Conservation (phyloP, 30 jellyfish, hydroid and myxozoan genomes). For the Aurelia coerulea region DNA sequence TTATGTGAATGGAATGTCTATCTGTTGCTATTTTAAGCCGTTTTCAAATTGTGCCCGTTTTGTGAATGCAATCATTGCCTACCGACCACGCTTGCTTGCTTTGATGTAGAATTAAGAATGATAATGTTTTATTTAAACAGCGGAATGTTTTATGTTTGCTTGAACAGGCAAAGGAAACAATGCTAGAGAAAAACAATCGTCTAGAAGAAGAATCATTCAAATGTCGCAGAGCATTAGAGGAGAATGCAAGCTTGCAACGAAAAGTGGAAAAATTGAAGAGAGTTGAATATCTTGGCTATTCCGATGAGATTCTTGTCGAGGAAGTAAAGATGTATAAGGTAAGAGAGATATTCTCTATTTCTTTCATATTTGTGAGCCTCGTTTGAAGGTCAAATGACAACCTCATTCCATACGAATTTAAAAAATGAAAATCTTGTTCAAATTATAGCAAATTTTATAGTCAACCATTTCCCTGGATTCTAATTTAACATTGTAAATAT, state of each 20-base stretch:
- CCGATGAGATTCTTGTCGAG: constrained; percentile 98
- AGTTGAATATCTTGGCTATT: constrained; percentile 97
- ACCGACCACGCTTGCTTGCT: too few relatives aligned
- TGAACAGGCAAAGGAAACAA: constrained; percentile 71
- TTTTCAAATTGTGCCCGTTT: too few relatives aligned
- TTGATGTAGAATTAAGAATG: neutral
- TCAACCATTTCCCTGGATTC: too few relatives aligned
- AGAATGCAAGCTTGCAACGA: constrained; percentile 80
- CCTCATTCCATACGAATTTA: too few relatives aligned
- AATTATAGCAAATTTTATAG: too few relatives aligned
- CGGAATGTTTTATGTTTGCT: neutral
- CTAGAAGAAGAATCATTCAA: constrained; percentile 96
- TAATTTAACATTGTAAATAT: too few relatives aligned
- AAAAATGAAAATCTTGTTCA: too few relatives aligned
- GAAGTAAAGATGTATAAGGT: constrained; percentile 99
- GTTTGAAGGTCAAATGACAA: too few relatives aligned
- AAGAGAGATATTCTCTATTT: neutral
- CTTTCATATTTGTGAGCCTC: too few relatives aligned
- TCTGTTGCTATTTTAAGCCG: too few relatives aligned
- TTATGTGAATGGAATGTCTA: too few relatives aligned
- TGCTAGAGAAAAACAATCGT: constrained; percentile 78
- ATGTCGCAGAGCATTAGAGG: constrained; percentile 93
- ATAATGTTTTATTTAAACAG: neutral
- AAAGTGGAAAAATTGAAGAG: constrained; percentile 90
- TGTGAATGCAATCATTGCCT: too few relatives aligned